Base-by-base conservation (phyloP, 2,797 vertebrate species). In the Leptatherina wallacei region DNA sequence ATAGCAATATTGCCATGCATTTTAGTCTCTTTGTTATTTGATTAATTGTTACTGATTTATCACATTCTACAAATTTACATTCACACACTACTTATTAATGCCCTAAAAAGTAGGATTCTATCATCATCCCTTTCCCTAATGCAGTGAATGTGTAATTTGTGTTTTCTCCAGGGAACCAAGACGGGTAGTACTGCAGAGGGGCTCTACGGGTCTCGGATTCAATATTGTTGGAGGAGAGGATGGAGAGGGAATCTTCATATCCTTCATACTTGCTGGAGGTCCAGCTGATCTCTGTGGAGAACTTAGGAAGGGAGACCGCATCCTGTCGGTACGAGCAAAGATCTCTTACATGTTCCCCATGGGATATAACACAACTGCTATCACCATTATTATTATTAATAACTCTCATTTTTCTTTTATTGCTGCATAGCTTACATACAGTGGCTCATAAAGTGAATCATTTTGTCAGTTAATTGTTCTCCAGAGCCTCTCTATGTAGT, bases 221-320 rank as follows among this genome's bases (percentile, higher is more conserved):
- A 99, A 99, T 93, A 99, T 99, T 36, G 98, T 99, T 44, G 98
- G 98, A 81, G 98, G 98, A 61, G 98, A 99, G 91, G 98, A 99
- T 67, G 97, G 97, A 77, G 98, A 99, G 89, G 98, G 98, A 67
- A 99, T 99, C 91, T 99, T 99, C 85, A 98, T 99, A 87, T 99
- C 98, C 68, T 99, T 99, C 88, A 98, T 99, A 75, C 95, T 99
- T 66, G 97, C 97, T 1, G 98, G 98, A 80, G 98, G 98, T 42
- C 97, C 98, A 57, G 98, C 97, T 44, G 98, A 99, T 89, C 95
- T 99, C 52, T 98, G 98, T 57, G 98, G 98, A 80, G 98, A 99
- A 72, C 95, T 99, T 49, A 94, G 93, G 78, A 98, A 98, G 91
- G 98, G 98, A 90, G 98, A 99, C 88, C 96, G 97, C 60, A 96